Conservation (phyloP, 2,888 invertebrate genomes). For the Amiota minor region DNA sequence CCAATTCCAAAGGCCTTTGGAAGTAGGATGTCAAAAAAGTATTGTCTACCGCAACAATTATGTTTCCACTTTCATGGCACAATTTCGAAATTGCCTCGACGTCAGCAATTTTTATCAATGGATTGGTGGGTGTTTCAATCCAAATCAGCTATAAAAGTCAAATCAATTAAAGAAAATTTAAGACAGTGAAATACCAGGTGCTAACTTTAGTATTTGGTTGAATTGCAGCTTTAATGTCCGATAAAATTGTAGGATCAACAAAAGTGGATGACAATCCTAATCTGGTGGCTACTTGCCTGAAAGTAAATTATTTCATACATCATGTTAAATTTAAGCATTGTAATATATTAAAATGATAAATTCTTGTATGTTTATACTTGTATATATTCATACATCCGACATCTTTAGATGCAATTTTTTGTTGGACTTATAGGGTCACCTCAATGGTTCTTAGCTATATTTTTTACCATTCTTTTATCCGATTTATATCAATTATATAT, state of each 20-base stretch:
- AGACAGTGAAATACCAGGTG: not conserved
- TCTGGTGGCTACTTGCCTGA: conserved; percentile 78
- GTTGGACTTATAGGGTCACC: too few relatives aligned
- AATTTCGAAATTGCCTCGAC: conserved; percentile 82
- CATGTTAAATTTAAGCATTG: too few relatives aligned
- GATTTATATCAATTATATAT: too few relatives aligned
- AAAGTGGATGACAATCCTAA: conserved; percentile 85
- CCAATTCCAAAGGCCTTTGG: conserved; percentile 91
- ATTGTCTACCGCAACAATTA: conserved; percentile 90
- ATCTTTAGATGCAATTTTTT: too few relatives aligned
- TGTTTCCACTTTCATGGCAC: conserved; percentile 74
- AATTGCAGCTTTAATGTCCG: conserved; percentile 80
- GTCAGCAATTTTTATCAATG: conserved; percentile 90
- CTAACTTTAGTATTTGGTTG: conserved; percentile 89
- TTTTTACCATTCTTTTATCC: too few relatives aligned
- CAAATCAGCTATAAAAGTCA: conserved; percentile 81
- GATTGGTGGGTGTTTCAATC: conserved; percentile 98
- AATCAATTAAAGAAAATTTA: too few relatives aligned
- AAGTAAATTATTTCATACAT: conserved; percentile 54
- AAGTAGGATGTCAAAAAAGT: conserved; percentile 94
- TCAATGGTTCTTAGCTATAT: too few relatives aligned
- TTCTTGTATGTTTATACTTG: too few relatives aligned
- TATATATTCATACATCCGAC: too few relatives aligned
- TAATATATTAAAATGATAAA: too few relatives aligned
- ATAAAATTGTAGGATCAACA: conserved; percentile 82